These are phyloP conservation scores for Pedionomus torquatus DNA, from an alignment of 2,113 vertebrate species.

Conservation along the genomic window DNA sequence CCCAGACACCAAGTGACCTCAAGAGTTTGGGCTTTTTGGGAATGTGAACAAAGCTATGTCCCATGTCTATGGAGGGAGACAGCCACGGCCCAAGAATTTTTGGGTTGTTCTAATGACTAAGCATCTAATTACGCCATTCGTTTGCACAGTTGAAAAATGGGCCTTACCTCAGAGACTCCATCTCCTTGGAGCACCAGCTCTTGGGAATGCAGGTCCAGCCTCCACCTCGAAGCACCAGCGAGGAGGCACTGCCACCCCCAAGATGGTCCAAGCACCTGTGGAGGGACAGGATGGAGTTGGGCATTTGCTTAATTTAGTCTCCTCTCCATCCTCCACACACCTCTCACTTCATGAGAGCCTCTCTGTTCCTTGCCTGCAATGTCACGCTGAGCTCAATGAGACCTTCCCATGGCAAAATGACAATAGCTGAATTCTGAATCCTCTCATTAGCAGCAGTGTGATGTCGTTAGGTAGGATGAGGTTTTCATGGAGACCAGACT, in stretches of 20 bases:
- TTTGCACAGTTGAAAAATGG: background rate
- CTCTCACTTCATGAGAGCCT: background rate
- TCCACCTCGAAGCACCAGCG: background rate
- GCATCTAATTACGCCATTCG: rapidly evolving
- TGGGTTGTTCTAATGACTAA: background rate
- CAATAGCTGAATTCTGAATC: background rate
- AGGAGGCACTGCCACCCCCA: rapidly evolving
- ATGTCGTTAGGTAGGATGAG: background rate
- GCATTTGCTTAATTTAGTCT: background rate
- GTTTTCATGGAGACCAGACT: background rate
- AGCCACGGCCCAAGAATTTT: rapidly evolving
- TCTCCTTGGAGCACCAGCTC: background rate
- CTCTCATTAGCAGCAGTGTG: background rate
- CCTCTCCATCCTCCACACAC: background rate
- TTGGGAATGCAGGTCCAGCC: background rate
- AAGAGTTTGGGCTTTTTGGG: background rate
- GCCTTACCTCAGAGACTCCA: background rate
- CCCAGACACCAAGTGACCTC: background rate
- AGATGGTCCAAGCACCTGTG: background rate
- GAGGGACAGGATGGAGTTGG: rapidly evolving
- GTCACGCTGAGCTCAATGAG: background rate
- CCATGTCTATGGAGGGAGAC: background rate
- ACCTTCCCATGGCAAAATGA: background rate
- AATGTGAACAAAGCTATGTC: rapidly evolving
- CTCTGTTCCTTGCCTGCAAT: background rate